Base-by-base conservation (phyloP, 2,113 vertebrate genomes). In the Carassius carassius region DNA sequence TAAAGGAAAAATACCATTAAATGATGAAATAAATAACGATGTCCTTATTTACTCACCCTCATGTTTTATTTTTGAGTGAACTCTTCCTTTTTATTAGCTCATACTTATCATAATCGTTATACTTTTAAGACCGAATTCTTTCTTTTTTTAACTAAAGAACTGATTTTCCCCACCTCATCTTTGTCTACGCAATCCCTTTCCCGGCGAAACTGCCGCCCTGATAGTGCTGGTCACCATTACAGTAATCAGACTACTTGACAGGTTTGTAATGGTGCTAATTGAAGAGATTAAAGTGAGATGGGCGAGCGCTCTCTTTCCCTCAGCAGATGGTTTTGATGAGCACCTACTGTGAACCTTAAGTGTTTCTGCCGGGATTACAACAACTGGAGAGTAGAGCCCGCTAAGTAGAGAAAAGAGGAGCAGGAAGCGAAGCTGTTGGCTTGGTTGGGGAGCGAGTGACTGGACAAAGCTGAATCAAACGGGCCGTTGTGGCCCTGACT, bases 271-370 rank as follows among this genome's bases (percentile, higher is more conserved):
- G 96, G 97, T 97, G 97, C 96, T 98, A 99, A 99, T 99, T 99
- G 97, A 98, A 96, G 96, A 98, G 95, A 98, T 98, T 99, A 99
- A 97, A 94, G 94, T 95, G 94, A 95, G 89, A 88, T 86, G 87
- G 90, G 86, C 32, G 60, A 84, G 44, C 83, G 58, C 81, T 83
- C 87, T 81, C 90, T 89, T 90, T 89, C 96, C 96, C 96, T 94
- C 91, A 94, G 96, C 98, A 99, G 98, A 99, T 99, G 98, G 98
- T 97, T 97, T 96, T 97, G 97, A 99, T 98, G 98, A 99, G 97
- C 98, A 96, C 98, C 98, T 97, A 98, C 98, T 99, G 98, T 98
- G 98, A 98, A 96, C 96, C 98, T 98, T 98, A 99, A 99, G 98
- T 98, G 97, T 98, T 99, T 98, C 94, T 98, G 96, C 96, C 95